phyloP scores from a whole-genome alignment of 2,888 invertebrate species.

The Ophraella communa region DNA sequence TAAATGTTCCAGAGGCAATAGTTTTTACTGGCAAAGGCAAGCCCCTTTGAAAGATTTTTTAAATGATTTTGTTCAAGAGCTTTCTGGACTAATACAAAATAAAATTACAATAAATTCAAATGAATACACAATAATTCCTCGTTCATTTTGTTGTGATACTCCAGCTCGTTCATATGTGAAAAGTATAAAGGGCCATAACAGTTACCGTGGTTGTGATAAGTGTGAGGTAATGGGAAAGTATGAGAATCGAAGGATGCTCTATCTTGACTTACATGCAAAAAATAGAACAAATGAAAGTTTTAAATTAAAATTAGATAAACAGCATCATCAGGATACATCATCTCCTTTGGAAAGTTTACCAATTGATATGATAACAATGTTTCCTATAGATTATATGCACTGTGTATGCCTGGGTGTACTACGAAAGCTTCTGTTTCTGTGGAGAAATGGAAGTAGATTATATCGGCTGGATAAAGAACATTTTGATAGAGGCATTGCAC shows the following conservation, averaged over 20 bases:
- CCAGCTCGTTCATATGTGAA: constrained; percentile 34
- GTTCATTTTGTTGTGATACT: background rate
- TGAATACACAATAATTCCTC: background rate
- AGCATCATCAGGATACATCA: constrained; percentile 3
- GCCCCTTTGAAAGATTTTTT: constrained; percentile 29
- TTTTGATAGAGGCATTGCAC: background rate
- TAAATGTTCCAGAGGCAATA: constrained; percentile 19
- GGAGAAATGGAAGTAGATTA: constrained; percentile 18
- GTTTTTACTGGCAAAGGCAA: constrained; percentile 26
- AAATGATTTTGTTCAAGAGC: constrained; percentile 18
- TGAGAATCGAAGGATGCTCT: constrained; percentile 33
- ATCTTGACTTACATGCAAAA: constrained; percentile 33
- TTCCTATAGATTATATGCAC: constrained; percentile 27
- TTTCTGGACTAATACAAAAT: constrained; percentile 1
- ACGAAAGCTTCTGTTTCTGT: constrained; percentile 30
- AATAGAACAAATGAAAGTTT: constrained; percentile 32
- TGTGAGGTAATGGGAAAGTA: constrained; percentile 27
- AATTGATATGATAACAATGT: constrained; percentile 40
- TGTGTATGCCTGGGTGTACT: constrained; percentile 36
- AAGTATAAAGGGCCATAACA: constrained; percentile 37
- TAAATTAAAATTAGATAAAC: constrained; percentile 5
- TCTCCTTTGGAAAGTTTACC: constrained; percentile 30
- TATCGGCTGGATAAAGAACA: constrained; percentile 7
- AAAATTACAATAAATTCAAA: background rate
- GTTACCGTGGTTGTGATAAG: constrained; percentile 42